Conservation (phyloP, 1,140 invertebrate genomes). For the Planococcus citri region DNA sequence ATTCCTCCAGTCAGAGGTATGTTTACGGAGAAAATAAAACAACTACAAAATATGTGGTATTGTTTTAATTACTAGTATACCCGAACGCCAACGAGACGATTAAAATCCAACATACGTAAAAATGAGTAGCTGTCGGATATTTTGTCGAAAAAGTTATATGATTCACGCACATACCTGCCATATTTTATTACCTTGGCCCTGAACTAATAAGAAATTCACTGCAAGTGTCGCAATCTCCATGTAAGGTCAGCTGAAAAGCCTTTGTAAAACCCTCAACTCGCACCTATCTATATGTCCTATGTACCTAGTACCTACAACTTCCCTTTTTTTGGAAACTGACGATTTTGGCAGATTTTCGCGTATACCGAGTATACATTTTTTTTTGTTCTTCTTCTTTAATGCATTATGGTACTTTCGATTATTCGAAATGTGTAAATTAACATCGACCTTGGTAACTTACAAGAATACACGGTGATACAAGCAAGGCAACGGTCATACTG, state of each 20-base stretch:
- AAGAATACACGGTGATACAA: neutral
- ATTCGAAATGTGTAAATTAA: slow-evolving; percentile 5
- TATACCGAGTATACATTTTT: no score
- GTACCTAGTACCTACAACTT: no score
- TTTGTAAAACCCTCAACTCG: neutral
- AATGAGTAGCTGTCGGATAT: slow-evolving; percentile 6
- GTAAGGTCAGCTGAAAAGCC: neutral
- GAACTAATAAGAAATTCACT: neutral
- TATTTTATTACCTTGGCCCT: slow-evolving; percentile 3
- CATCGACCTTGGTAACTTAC: neutral
- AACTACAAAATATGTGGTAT: neutral
- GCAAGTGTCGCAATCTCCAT: neutral
- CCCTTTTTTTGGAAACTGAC: no score
- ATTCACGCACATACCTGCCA: neutral
- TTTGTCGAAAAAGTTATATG: neutral
- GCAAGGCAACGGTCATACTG: slow-evolving; percentile 5
- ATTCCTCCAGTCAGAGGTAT: no score
- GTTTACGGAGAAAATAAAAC: no score
- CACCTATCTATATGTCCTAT: no score
- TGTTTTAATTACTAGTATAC: neutral
- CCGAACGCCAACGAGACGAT: neutral
- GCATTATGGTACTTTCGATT: neutral
- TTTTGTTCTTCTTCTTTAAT: neutral
- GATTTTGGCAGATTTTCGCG: neutral
- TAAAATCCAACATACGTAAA: neutral